phyloP scores from a whole-genome alignment of 2,888 invertebrate species.

The Lysandra bellargus region DNA sequence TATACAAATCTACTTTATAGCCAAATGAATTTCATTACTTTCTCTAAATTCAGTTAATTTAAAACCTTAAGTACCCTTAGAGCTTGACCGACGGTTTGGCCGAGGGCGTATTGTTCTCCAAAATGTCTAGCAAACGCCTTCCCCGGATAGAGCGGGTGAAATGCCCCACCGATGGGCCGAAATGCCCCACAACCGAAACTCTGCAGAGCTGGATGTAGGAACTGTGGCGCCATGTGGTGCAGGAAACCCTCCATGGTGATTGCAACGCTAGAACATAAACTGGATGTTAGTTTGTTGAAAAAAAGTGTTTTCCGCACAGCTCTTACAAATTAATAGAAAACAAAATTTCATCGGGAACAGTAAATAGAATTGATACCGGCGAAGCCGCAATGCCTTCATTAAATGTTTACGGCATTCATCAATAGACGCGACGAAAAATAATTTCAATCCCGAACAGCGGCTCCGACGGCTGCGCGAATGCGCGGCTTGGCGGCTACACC shows the following conservation, averaged over 20 bases:
- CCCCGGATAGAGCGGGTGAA: conserved; percentile 75
- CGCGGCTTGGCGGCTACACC: no score
- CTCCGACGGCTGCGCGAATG: no score
- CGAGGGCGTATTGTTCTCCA: conserved; percentile 74
- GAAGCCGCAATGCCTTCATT: no score
- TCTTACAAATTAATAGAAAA: no score
- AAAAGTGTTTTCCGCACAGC: conserved; percentile 24
- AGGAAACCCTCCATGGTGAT: conserved; percentile 74
- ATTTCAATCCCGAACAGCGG: no score
- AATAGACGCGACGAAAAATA: no score
- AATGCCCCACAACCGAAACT: conserved; percentile 78
- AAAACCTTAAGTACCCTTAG: conserved; percentile 57
- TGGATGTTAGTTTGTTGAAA: neutral
- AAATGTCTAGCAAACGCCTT: conserved; percentile 76
- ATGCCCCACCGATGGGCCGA: conserved; percentile 75
- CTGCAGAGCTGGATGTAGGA: conserved; percentile 76
- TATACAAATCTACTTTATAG: no score
- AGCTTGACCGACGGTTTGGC: conserved; percentile 74
- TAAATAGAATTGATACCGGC: no score
- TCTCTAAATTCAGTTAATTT: neutral
- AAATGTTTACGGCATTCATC: no score
- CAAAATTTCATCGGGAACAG: no score
- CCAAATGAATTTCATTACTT: neutral
- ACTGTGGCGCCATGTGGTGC: conserved; percentile 78
- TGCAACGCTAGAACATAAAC: conserved; percentile 43